Evolutionary conservation across 2,113 vertebrate genomes (phyloP).

Genomic region (Aix galericulata): DNA sequence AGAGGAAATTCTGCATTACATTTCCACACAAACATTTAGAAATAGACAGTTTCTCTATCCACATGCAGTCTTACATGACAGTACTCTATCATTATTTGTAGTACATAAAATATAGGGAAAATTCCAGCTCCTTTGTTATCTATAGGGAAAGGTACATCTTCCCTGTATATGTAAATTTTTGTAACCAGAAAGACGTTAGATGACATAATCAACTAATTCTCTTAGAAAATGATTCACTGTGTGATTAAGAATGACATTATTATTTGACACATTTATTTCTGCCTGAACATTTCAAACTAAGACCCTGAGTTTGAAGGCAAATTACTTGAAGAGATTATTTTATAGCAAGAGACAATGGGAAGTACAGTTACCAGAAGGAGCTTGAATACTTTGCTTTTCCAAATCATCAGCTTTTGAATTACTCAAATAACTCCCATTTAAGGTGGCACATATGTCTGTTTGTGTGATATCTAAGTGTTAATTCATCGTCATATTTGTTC

Average conservation of each 20-base stretch:
- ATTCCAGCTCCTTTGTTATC: background rate
- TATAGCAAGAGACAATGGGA: background rate
- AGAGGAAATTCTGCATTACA: constrained; percentile 3
- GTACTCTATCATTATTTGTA: background rate
- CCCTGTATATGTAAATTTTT: background rate
- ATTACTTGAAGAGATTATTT: constrained; percentile 41
- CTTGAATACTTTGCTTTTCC: constrained; percentile 51
- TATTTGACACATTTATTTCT: constrained; percentile 29
- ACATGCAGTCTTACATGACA: background rate
- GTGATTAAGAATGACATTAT: constrained; percentile 11
- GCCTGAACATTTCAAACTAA: constrained; percentile 11
- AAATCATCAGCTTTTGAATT: constrained; percentile 67
- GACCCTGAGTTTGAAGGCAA: constrained; percentile 8
- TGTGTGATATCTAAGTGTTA: constrained; percentile 52
- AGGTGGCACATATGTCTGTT: constrained; percentile 47
- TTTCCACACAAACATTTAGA: background rate
- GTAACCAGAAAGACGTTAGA: background rate
- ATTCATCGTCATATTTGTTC: constrained; percentile 53
- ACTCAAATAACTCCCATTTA: constrained; percentile 58
- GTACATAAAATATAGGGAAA: background rate
- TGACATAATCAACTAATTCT: background rate
- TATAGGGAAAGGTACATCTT: background rate
- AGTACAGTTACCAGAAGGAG: constrained; percentile 39
- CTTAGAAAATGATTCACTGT: background rate
- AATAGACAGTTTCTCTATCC: background rate